phyloP scores from a whole-genome alignment of 2,888 invertebrate species.

The Aphodius sticticus region DNA sequence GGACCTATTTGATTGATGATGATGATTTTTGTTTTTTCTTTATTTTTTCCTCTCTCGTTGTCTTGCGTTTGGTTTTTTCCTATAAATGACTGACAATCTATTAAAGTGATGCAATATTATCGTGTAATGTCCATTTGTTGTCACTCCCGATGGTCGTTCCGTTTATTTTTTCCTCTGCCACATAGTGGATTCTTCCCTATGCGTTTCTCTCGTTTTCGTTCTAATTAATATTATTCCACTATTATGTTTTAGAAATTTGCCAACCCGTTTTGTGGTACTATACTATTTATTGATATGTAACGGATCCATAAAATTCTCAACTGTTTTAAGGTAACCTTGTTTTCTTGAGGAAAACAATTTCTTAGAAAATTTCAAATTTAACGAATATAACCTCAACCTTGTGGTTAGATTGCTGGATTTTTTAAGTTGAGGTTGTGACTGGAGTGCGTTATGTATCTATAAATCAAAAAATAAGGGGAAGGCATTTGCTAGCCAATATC shows the following conservation, averaged over 20 bases:
- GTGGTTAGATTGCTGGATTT: no score
- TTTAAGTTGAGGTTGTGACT: not conserved
- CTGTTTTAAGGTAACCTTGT: not conserved
- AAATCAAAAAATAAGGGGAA: not conserved
- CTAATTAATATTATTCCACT: not conserved
- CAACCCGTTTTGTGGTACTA: not conserved
- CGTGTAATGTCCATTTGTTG: constrained; percentile 37
- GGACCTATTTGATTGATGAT: not conserved
- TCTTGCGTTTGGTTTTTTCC: constrained; percentile 27
- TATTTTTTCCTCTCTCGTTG: constrained; percentile 7
- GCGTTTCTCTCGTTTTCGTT: not conserved
- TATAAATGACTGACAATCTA: constrained; percentile 52
- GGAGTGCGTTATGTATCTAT: not conserved
- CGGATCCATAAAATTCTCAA: not conserved
- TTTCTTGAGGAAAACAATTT: not conserved
- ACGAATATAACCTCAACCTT: no score
- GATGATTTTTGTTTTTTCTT: constrained; percentile 7
- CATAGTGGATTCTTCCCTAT: not conserved
- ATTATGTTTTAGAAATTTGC: not conserved
- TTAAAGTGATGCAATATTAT: constrained; percentile 55
- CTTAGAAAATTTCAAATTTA: no score
- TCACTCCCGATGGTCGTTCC: not conserved
- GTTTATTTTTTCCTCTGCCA: not conserved
- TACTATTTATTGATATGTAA: no score
- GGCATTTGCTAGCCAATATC: not conserved